Percentiles rank a stretch among this genome's conserved stretches.
Conservation (phyloP, 2,888 invertebrate species). For the Phragmatobia fuliginosa region DNA sequence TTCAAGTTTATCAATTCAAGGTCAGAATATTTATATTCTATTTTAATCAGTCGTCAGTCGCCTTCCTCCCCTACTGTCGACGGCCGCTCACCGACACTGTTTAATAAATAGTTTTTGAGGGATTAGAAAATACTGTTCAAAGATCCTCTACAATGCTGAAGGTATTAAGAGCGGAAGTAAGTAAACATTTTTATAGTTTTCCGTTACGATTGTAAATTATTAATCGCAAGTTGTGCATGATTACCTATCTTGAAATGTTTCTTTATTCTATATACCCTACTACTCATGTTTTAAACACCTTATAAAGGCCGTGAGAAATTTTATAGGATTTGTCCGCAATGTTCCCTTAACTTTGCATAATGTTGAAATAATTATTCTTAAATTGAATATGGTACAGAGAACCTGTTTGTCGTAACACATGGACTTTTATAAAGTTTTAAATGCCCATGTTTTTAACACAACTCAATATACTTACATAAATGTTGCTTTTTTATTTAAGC, state of each 20-base stretch:
- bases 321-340: background rate
- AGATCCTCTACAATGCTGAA: constrained; percentile 72
- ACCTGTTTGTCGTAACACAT: background rate
- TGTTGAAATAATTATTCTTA: background rate
- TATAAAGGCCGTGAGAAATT: background rate
- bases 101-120: constrained; percentile 29
- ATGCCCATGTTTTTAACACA: background rate
- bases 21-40: constrained; percentile 79
- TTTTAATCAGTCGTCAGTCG: constrained; percentile 82
- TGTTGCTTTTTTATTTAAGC: too few species aligned
- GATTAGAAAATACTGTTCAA: constrained; percentile 1
- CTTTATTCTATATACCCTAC: too few species aligned
- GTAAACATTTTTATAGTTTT: constrained; percentile 44
- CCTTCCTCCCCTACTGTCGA: constrained; percentile 63
- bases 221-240: background rate
- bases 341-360: background rate
- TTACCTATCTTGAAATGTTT: too few species aligned
- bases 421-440: too few species aligned
- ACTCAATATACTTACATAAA: background rate
- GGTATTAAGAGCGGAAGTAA: constrained; percentile 80
- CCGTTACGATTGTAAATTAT: background rate
- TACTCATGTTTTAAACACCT: background rate
- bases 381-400: background rate
- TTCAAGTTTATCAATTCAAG: constrained; percentile 80
- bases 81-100: constrained; percentile 54